A percentile compares a stretch with the other conserved stretches of the same genome.
phyloP scores from a whole-genome alignment of 2,113 vertebrate genomes.

The Glaucidium brasilianum region DNA sequence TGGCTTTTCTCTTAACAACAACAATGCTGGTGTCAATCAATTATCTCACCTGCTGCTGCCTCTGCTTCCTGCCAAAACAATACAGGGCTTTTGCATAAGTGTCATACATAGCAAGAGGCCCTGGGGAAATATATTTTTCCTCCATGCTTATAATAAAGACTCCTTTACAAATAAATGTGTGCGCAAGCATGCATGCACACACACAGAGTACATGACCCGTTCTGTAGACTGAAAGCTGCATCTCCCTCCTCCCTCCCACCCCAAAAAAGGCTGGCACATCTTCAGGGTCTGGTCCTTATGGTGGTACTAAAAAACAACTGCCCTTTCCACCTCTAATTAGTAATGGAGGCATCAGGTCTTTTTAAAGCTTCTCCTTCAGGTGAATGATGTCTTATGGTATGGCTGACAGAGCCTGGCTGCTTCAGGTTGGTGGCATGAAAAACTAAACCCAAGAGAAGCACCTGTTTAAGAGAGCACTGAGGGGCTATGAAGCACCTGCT shows the following conservation, averaged over 20 bases:
- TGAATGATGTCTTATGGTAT: not conserved
- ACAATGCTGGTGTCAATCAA: not conserved
- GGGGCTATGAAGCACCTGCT: not conserved
- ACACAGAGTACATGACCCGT: fast-evolving
- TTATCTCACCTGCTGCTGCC: slow-evolving; percentile 23
- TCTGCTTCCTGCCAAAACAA: slow-evolving; percentile 16
- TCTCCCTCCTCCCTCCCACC: not conserved
- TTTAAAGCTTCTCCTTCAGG: not conserved
- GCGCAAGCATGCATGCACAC: not conserved
- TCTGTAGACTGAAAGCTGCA: not conserved
- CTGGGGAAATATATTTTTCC: not conserved
- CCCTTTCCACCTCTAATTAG: not conserved
- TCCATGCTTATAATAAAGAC: not conserved
- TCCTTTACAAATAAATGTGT: not conserved
- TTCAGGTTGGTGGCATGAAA: not conserved
- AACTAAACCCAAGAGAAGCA: not conserved
- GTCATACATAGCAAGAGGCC: not conserved
- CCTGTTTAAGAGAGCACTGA: not conserved
- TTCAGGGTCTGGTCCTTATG: not conserved
- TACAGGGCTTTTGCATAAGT: not conserved
- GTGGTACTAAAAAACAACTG: not conserved
- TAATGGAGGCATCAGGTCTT: not conserved
- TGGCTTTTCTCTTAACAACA: slow-evolving; percentile 28
- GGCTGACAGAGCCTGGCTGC: not conserved
- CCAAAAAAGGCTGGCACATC: not conserved